These are phyloP conservation scores for Pelagia noctiluca DNA, from an alignment of 30 jellyfish, hydroid and myxozoan genomes.

Conservation along the genomic window DNA sequence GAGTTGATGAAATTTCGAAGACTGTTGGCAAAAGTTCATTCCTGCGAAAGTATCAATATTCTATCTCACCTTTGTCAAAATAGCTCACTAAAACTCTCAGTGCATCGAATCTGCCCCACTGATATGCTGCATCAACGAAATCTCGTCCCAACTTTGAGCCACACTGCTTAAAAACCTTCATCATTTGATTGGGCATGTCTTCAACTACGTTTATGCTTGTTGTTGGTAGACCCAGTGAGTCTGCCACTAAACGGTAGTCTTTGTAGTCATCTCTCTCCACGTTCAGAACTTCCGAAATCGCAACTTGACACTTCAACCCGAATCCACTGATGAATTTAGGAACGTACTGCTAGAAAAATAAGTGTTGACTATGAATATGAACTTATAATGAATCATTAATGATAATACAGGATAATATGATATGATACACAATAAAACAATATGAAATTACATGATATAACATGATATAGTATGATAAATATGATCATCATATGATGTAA, in stretches of 20 bases:
- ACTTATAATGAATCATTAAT: too few relatives aligned
- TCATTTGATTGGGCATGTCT: conserved; percentile 30
- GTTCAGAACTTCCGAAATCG: conserved; percentile 25
- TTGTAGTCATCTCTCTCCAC: conserved; percentile 44
- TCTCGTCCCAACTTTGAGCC: conserved; percentile 10
- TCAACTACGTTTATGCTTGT: conserved; percentile 11
- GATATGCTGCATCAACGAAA: conserved; percentile 24
- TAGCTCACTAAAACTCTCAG: conserved; percentile 12
- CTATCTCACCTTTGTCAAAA: conserved; percentile 18
- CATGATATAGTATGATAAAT: too few relatives aligned
- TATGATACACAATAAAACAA: too few relatives aligned
- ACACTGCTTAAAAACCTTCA: conserved; percentile 36
- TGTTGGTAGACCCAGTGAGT: conserved; percentile 12
- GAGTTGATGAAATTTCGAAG: too few relatives aligned
- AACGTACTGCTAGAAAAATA: conserved; percentile 16
- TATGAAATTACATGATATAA: too few relatives aligned
- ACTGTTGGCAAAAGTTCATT: too few relatives aligned
- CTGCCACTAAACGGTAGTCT: conserved; percentile 50
- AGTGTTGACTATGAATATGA: background rate
- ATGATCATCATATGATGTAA: too few relatives aligned
- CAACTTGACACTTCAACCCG: conserved; percentile 10
- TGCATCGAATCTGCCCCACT: conserved; percentile 56
- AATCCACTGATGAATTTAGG: conserved; percentile 23
- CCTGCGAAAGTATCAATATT: too few relatives aligned
- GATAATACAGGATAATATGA: background rate